phyloP scores from a whole-genome alignment of 2,113 vertebrate species.

The Gallinago undulata region DNA sequence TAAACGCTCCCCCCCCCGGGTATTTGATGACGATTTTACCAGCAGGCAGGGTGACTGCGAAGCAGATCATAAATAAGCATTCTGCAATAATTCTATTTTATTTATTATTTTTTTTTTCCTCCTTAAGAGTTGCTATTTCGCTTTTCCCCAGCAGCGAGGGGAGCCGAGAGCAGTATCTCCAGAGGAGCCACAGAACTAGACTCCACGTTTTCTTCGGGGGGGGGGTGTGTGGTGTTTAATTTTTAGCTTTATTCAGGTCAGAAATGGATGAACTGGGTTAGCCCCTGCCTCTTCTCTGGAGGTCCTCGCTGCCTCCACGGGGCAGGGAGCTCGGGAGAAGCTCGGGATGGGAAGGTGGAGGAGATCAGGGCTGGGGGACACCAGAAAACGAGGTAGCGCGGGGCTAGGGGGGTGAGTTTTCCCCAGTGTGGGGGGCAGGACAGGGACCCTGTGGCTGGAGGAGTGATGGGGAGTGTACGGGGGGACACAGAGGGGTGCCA shows the following conservation, averaged over 20 bases:
- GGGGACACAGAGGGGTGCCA: not conserved
- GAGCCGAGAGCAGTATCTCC: not conserved
- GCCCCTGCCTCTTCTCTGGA: not conserved
- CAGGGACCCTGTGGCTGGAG: not conserved
- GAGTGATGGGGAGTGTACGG: fast-evolving
- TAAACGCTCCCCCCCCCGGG: not conserved
- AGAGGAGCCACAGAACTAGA: not conserved
- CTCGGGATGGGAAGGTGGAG: not conserved
- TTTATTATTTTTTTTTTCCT: not conserved
- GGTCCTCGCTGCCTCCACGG: not conserved
- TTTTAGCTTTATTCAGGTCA: not conserved
- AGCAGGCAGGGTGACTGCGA: not conserved
- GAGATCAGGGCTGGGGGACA: not conserved
- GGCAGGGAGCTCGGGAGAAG: not conserved
- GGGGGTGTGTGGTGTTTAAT: not conserved
- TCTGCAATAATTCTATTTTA: not conserved
- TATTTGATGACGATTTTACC: not conserved
- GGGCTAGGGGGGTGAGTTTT: not conserved
- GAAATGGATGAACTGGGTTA: not conserved
- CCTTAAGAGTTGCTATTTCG: not conserved
- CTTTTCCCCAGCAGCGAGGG: not conserved
- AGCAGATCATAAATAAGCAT: slow-evolving; percentile 7
- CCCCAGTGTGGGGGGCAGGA: not conserved
- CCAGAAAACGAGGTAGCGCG: not conserved
- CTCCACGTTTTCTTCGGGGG: not conserved